A percentile compares a stretch with the other conserved stretches of the same genome.
phyloP scores from a whole-genome alignment of 2,888 invertebrate genomes.

The Norana najaformis region DNA sequence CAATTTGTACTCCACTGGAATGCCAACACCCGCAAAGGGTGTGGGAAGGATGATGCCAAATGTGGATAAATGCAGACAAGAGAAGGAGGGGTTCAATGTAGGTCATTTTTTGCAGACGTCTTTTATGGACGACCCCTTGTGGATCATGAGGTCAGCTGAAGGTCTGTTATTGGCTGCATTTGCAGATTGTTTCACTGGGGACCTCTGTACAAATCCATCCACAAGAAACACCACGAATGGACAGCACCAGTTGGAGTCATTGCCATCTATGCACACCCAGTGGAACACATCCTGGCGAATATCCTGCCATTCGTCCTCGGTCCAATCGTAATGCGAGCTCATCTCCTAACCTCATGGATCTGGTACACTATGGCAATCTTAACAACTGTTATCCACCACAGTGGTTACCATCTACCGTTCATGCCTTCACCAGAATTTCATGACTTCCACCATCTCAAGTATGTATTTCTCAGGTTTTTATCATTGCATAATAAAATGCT shows the following conservation, averaged over 20 bases:
- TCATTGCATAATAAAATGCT: too few relatives aligned
- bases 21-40: too few relatives aligned
- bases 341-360: slow-evolving; percentile 66
- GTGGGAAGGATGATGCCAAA: too few relatives aligned
- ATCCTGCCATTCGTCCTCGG: slow-evolving; percentile 75
- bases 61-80: too few relatives aligned
- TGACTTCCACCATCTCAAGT: slow-evolving; percentile 83
- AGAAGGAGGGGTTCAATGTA: too few relatives aligned
- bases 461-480: too few relatives aligned
- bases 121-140: too few relatives aligned
- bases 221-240: slow-evolving; percentile 87
- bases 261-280: slow-evolving; percentile 78
- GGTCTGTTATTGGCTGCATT: too few relatives aligned
- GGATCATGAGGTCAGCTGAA: too few relatives aligned
- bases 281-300: slow-evolving; percentile 77
- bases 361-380: slow-evolving; percentile 80
- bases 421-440: slow-evolving; percentile 84
- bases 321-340: slow-evolving; percentile 69
- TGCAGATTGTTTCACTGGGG: slow-evolving; percentile 75
- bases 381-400: slow-evolving; percentile 79
- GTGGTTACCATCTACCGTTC: slow-evolving; percentile 83
- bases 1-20: too few relatives aligned
- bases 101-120: too few relatives aligned
- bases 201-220: slow-evolving; percentile 77
- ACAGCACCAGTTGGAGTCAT: slow-evolving; percentile 83